Evolutionary conservation across 2,113 vertebrate genomes (phyloP), one percentile per base, ranked within the genome.

Genomic region (Boulengeromyrus knoepffleri): DNA sequence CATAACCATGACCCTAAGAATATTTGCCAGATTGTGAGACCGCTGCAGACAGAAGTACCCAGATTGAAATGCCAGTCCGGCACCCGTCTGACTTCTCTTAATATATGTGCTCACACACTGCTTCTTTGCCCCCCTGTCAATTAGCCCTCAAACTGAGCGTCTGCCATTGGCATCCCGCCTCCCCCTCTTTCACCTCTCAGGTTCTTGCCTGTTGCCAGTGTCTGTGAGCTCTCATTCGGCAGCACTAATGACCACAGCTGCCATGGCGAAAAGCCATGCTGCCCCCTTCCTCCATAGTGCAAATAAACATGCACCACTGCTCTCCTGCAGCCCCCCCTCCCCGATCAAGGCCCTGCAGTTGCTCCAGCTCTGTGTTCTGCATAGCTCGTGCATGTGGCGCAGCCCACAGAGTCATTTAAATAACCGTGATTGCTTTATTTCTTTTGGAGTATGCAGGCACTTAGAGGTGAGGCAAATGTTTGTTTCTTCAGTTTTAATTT

Each of bases 361-460:
- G 93, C 91, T 83, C 91, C 89, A 85, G 24, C 70, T 86, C 91
- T 21, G 52, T 92, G 92, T 92, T 93, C 90, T 92, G 92, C 92
- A 93, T 93, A 46, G 2, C 92, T 92, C 90, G 90, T 93, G 90
- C 88, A 93, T 92, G 94, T 94, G 93, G 93, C 92, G 90, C 93
- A 93, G 93, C 90, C 91, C 47, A 90, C 92, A 90, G 89, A 90
- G 92, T 93, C 93, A 95, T 96, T 96, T 94, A 93, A 94, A 95
- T 94, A 94, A 92, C 91, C 92, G 92, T 95, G 94, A 96, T 94
- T 94, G 93, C 93, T 94, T 94, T 92, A 94, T 94, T 94, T 93
- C 83, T 91, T 12, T 74, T 80, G 62, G 89, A 89, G 83, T 90
- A 87, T 89, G 39, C 89, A 27, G 89, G 74, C 74, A 45, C 8